phyloP scores from a whole-genome alignment of 2,113 vertebrate species.

The Boleophthalmus pectinirostris region DNA sequence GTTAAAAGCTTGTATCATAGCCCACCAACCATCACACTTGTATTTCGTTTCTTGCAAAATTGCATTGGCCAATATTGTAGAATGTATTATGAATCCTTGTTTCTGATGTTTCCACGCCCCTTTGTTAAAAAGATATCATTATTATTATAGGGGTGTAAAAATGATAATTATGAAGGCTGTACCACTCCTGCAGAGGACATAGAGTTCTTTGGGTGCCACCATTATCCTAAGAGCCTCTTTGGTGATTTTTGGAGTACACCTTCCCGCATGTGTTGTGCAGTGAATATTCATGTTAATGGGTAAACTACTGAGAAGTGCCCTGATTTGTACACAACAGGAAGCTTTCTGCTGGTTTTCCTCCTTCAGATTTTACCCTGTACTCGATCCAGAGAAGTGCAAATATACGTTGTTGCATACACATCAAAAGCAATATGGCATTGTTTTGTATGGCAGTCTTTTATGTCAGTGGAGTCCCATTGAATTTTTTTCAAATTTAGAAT shows the following conservation, averaged over 20 bases:
- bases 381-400: slow-evolving; percentile 1
- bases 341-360: slow-evolving; percentile 9
- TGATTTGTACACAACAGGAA: slow-evolving; percentile 51
- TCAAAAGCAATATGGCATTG: neutral
- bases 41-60: neutral
- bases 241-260: slow-evolving; percentile 55
- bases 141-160: slow-evolving; percentile 42
- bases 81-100: neutral
- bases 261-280: slow-evolving; percentile 21
- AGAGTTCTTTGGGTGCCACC: slow-evolving; percentile 47
- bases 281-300: slow-evolving; percentile 26
- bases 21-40: neutral
- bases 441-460: neutral
- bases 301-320: slow-evolving; percentile 54
- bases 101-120: neutral
- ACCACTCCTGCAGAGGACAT: slow-evolving; percentile 47
- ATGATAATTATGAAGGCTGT: slow-evolving; percentile 34
- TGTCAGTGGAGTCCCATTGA: too few species aligned
- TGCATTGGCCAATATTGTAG: neutral
- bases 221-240: slow-evolving; percentile 61
- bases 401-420: neutral
- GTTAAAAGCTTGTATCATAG: slow-evolving; percentile 13
- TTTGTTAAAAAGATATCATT: slow-evolving; percentile 18
- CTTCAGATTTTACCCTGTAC: neutral
- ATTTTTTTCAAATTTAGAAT: neutral